Evolutionary conservation across 2,888 invertebrate species (phyloP), one percentile per base, ranked within the genome.

Genomic region (Caenorhabditis doughertyi): DNA sequence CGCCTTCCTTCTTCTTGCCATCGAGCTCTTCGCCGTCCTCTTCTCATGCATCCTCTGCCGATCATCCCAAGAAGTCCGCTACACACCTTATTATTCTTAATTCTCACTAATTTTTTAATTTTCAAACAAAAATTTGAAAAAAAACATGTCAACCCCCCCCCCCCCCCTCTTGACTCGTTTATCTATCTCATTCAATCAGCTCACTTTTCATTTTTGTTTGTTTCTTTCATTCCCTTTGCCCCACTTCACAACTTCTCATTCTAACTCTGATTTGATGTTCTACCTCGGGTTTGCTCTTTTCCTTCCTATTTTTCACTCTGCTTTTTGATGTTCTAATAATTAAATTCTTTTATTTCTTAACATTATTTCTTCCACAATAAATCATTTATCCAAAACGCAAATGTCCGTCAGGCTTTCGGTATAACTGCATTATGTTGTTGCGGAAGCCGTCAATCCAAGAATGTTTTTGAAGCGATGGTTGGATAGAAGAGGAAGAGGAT

Each of bases 21-120:
- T 90, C 11, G 86, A 91, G 64, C 64, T 89, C 13, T 74, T 90
- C 53, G 83, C 90, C 3, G 76, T 91, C 44, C 58, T 89, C 25
- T 91, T 91, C 82, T 86, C 90, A 2, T 91, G 90, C 64, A 74
- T 90, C 27, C 84, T 91, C 35, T 90, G 88, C 56, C 76, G 89
- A 39, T 89, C 91, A 0, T 87, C 89, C 27, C 82, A 86, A 25
- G 89, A 90, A 62, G 84, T 87, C 53, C 81, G 83, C 8, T 87
- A 87, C 42, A 80, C 88, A 9, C 72, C 81, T 2, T 88, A 89
- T 51, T 89, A 88, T 32, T 79, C 85, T 21, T 87, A 79, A 82
- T 25, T n/a, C n/a, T n/a, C n/a, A n/a, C 11, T 8, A 16, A 21
- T 55, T 8, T 51, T 11, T 25, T 25, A 3, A 18, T 18, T 18